Evolutionary conservation across 2,113 vertebrate species (phyloP).

Genomic region (Pandion haliaetus): DNA sequence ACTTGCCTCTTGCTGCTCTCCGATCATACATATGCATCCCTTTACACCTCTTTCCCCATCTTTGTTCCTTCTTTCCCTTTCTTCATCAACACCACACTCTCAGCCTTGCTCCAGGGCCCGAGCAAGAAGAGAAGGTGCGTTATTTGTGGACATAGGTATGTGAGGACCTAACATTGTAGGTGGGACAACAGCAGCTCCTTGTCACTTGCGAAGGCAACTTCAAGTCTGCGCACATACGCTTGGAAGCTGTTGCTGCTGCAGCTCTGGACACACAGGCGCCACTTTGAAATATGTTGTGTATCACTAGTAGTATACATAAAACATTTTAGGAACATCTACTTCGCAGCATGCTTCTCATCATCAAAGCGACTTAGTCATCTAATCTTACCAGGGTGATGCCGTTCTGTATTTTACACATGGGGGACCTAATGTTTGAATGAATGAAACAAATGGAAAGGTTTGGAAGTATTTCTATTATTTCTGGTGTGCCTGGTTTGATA

Average conservation of each 20-base stretch:
- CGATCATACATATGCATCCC: accelerated
- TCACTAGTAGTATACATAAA: neutral
- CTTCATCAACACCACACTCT: neutral
- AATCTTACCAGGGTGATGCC: neutral
- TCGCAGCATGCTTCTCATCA: neutral
- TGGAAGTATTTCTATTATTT: neutral
- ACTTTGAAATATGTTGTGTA: neutral
- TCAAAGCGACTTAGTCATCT: neutral
- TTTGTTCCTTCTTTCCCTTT: neutral
- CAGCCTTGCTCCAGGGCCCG: neutral
- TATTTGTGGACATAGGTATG: accelerated
- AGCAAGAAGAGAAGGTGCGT: neutral
- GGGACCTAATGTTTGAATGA: neutral
- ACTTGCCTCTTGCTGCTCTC: neutral
- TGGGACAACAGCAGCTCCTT: neutral
- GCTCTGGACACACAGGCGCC: neutral
- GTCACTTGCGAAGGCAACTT: accelerated
- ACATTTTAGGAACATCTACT: neutral
- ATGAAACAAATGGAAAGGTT: neutral
- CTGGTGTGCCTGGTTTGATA: neutral
- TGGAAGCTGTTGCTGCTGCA: neutral
- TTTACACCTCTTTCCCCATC: neutral
- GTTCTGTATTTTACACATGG: neutral
- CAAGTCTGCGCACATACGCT: accelerated
- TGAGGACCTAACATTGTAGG: neutral